phyloP scores from a whole-genome alignment of 2,888 invertebrate species.

The Drosophila prostipennis region DNA sequence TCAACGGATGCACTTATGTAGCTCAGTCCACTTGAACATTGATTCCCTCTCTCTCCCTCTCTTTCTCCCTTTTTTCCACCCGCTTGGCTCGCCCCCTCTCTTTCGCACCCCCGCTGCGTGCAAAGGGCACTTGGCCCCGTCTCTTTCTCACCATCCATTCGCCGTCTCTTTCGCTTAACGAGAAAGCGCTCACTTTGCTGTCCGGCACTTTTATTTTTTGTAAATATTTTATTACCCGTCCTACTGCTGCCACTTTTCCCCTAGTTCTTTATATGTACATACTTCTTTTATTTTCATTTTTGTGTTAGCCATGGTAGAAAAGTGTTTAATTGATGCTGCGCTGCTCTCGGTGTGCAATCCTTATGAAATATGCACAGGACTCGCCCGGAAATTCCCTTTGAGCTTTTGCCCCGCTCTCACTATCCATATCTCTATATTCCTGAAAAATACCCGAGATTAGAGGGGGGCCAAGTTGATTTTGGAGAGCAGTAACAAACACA shows the following conservation, averaged over 20 bases:
- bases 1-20: conserved; percentile 47
- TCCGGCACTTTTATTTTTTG: conserved; percentile 41
- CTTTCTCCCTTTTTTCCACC: not conserved
- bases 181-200: conserved; percentile 35
- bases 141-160: not conserved
- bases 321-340: conserved; percentile 62
- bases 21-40: conserved; percentile 40
- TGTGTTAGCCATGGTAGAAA: conserved; percentile 10
- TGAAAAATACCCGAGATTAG: conserved; percentile 1
- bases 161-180: conserved; percentile 9
- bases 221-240: conserved; percentile 47
- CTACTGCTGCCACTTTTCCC: conserved; percentile 1
- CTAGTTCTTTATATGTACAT: conserved; percentile 4
- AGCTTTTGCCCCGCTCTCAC: conserved; percentile 5
- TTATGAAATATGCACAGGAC: conserved; percentile 50
- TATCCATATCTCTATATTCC: not conserved
- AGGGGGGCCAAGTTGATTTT: conserved; percentile 4
- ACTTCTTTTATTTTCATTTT: conserved; percentile 1
- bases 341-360: conserved; percentile 17
- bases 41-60: conserved; percentile 8
- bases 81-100: not conserved
- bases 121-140: not conserved
- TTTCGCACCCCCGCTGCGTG: not conserved
- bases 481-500: not conserved
- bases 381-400: conserved; percentile 53